Evolutionary conservation across 92 coral and sea anemone species (phyloP), one percentile per base, ranked within the genome.

Genomic region (Epizoanthus ramosus): DNA sequence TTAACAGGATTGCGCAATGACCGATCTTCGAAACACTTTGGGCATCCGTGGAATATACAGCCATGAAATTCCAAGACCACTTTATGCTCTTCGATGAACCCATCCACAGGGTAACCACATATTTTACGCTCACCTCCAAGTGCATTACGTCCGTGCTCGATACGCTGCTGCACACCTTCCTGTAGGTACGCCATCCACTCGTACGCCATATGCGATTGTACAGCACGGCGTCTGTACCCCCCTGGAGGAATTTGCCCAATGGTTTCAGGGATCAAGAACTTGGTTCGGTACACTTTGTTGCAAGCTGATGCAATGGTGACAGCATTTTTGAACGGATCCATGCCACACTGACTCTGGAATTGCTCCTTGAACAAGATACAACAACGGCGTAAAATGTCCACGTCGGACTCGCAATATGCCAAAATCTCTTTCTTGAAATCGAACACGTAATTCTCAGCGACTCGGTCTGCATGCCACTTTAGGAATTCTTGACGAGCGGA

Each of bases 301-400:
- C 79, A 69, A 0, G 69, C 86, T n/a, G 54, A 52, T 0, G 79
- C 79, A 0, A 82, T 82, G 22, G 86, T 57, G 0, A 82, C 16
- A 24, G 41, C 1, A 0, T 16, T 16, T 17, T 45, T 21, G 8
- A 82, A 82, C 0, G 69, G 79, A 21, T 80, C 75, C 8, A 64
- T 28, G 3, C 54, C 79, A 0, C 64, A 68, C 1, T 53, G n/a
- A 0, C 1, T 18, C 19, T 4, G 25, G 2, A 82, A 82, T 54
- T 33, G 57, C 8, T 57, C 21, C 0, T 54, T 53, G 3, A 69
- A 82, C n/a, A 31, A 21, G 3, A 71, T 25, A 23, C 79, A 82
- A 53, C 86, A 82, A 12, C 80, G 35, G 0, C 86, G 35, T 15
- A 82, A 33, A 31, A 69, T 82, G 28, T 82, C 86, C 6, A 69